These are phyloP conservation scores for Hydroisotoma schaefferi DNA, from an alignment of 2,888 invertebrate species.

Conservation along the genomic window DNA sequence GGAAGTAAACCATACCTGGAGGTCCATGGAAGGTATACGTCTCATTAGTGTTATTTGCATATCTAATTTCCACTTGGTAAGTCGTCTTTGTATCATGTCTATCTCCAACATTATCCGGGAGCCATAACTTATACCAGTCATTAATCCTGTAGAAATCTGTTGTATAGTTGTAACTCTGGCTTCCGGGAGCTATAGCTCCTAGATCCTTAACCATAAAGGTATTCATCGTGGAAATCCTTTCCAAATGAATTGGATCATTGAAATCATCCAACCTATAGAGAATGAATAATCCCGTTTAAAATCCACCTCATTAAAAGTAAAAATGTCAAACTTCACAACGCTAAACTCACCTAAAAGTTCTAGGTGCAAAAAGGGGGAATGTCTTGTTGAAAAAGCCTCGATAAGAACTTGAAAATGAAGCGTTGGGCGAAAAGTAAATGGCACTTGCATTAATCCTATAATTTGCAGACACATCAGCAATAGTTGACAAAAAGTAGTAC, in stretches of 20 bases:
- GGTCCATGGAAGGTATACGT: slow-evolving; percentile 96
- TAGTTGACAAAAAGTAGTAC: slow-evolving; percentile 69
- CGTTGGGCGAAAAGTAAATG: slow-evolving; percentile 89
- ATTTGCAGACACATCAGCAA: slow-evolving; percentile 91
- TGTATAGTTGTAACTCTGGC: slow-evolving; percentile 81
- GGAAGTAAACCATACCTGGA: slow-evolving; percentile 56
- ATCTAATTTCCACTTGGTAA: slow-evolving; percentile 88
- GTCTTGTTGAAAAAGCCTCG: slow-evolving; percentile 95
- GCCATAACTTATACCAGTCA: slow-evolving; percentile 85
- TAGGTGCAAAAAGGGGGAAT: slow-evolving; percentile 86
- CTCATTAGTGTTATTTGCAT: slow-evolving; percentile 90
- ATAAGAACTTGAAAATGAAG: slow-evolving; percentile 90
- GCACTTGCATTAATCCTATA: slow-evolving; percentile 88
- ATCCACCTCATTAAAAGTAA: background rate
- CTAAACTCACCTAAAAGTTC: slow-evolving; percentile 66
- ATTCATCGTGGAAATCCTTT: slow-evolving; percentile 90
- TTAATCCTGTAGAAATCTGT: slow-evolving; percentile 85
- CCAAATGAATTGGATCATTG: slow-evolving; percentile 91
- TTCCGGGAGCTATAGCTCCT: slow-evolving; percentile 76
- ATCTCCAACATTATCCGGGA: slow-evolving; percentile 75
- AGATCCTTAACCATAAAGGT: slow-evolving; percentile 83
- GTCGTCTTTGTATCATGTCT: slow-evolving; percentile 88
- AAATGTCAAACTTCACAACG: too few species aligned
- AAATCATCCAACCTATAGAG: slow-evolving; percentile 75
- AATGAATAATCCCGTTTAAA: slow-evolving; percentile 13